phyloP scores from a whole-genome alignment of 1,140 invertebrate species.

The Cotesia glomerata region DNA sequence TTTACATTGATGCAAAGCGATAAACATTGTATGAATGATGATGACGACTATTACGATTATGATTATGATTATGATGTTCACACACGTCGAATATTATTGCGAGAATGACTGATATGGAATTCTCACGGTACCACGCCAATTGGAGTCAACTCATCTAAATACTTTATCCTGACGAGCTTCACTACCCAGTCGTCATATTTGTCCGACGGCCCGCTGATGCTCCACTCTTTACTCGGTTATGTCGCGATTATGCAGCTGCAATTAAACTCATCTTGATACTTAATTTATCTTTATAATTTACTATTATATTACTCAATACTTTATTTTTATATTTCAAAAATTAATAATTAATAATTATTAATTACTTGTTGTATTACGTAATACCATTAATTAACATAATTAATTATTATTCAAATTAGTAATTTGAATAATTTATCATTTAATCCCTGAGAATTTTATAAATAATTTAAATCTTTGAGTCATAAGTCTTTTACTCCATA shows the following conservation, averaged over 20 bases:
- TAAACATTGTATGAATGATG: constrained; percentile 31
- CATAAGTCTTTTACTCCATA: no score
- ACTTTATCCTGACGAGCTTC: constrained; percentile 34
- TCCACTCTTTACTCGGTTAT: no score
- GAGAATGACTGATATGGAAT: constrained; percentile 40
- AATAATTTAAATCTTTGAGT: no score
- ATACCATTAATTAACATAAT: no score
- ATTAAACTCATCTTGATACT: not conserved
- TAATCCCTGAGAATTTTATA: no score
- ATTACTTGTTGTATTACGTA: no score
- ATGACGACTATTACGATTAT: constrained; percentile 13
- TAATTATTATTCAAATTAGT: no score
- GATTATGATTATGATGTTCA: constrained; percentile 33
- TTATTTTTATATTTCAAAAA: no score
- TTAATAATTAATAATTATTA: no score
- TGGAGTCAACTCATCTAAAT: constrained; percentile 59
- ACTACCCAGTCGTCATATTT: not conserved
- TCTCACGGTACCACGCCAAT: constrained; percentile 57
- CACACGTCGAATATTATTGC: constrained; percentile 26
- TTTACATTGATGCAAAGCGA: not conserved
- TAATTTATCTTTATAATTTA: not conserved
- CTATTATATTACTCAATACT: not conserved
- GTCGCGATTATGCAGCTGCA: not conserved
- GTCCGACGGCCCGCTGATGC: not conserved
- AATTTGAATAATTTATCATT: no score